A percentile compares a stretch with the other conserved stretches of the same genome.
Evolutionary conservation across 2,888 invertebrate species (phyloP).

Genomic region (Parascotia fuliginaria): DNA sequence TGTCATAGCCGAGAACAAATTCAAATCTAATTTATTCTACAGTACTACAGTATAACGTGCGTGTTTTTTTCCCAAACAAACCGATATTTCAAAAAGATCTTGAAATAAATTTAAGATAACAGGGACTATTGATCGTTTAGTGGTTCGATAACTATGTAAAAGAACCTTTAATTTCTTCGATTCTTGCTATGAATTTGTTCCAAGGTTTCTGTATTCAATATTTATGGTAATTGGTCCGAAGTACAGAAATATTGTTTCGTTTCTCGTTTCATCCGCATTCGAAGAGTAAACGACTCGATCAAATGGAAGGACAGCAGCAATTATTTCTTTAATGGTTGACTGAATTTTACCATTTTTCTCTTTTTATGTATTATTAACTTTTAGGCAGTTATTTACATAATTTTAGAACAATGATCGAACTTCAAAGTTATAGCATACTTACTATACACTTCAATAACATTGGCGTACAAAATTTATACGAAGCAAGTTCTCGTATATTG

Average conservation of each 20-base stretch:
- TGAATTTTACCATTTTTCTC: background rate
- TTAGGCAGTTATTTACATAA: too few species aligned
- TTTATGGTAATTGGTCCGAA: background rate
- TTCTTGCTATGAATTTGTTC: background rate
- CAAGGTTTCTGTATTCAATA: background rate
- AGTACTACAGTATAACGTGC: too few species aligned
- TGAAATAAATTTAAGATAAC: conserved; percentile 21
- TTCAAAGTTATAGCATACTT: too few species aligned
- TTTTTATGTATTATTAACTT: too few species aligned
- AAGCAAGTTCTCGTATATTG: background rate
- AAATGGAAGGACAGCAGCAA: background rate
- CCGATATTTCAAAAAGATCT: conserved; percentile 16
- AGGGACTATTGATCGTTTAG: conserved; percentile 11
- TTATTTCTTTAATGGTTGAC: background rate
- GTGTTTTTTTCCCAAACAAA: too few species aligned
- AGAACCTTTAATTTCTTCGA: background rate
- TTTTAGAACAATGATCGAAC: too few species aligned
- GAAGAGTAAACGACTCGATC: background rate
- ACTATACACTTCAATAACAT: too few species aligned
- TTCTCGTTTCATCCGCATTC: background rate
- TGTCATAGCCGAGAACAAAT: conserved; percentile 25
- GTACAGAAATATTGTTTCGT: background rate
- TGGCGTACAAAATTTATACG: too few species aligned
- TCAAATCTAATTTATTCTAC: conserved; percentile 11
- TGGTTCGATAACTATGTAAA: conserved; percentile 17